Conservation (phyloP, 2,797 vertebrate species). For the Argentina silus region DNA sequence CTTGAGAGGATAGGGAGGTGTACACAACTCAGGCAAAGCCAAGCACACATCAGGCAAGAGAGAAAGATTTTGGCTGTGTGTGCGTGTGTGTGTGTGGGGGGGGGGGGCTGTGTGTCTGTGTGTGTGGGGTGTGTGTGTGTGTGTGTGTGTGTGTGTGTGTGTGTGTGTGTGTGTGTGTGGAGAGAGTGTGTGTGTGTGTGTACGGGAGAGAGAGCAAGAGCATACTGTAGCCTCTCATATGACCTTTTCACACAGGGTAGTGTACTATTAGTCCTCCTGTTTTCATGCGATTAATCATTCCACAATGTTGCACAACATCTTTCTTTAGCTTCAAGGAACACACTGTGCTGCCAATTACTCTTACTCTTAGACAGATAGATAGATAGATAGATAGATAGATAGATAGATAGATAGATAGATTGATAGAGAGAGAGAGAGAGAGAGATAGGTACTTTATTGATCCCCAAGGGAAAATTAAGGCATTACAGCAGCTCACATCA, state of each 20-base stretch:
- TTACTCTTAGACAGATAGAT: too few relatives aligned
- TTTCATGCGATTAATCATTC: conserved; percentile 55
- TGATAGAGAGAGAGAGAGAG: too few relatives aligned
- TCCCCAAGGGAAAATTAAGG: too few relatives aligned
- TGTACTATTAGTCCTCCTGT: conserved; percentile 40
- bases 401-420: too few relatives aligned
- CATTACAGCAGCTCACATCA: too few relatives aligned
- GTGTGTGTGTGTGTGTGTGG: neutral
- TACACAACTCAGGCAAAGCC: too few relatives aligned
- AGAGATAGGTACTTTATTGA: too few relatives aligned
- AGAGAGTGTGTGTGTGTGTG: neutral
- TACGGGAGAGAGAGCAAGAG: conserved; percentile 30
- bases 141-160: neutral
- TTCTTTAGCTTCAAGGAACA: conserved; percentile 53
- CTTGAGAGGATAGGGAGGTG: too few relatives aligned
- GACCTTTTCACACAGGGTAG: conserved; percentile 21
- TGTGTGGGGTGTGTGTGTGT: conserved; percentile 7
- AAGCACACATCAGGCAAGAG: too few relatives aligned
- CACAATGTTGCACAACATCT: conserved; percentile 60
- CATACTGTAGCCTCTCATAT: conserved; percentile 16
- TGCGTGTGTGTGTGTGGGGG: too few relatives aligned
- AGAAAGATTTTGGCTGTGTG: too few relatives aligned
- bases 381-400: too few relatives aligned
- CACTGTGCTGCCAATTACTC: conserved; percentile 49
- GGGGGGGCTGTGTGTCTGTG: conserved; percentile 2